Base-by-base conservation (phyloP, 1,140 invertebrate genomes). In the Anoplophora glabripennis region DNA sequence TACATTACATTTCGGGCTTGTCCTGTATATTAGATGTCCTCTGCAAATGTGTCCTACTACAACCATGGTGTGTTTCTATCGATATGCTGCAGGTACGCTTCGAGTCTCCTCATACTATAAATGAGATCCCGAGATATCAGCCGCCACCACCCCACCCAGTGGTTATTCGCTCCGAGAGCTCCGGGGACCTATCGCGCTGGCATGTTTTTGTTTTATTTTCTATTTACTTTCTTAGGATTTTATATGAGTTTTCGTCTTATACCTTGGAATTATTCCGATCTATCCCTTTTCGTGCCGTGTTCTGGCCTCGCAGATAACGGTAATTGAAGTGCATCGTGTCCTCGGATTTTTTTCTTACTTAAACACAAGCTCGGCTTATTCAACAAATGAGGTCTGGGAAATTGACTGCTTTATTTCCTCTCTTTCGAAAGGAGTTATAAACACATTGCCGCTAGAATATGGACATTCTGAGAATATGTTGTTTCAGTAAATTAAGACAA, bases 151-250 rank as follows among this genome's bases (percentile, higher is more conserved):
- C 17, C 40, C 18, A 55, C 33, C 40, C 35, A 21, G 33, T 10
- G 28, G 41, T 15, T 55, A 44, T 55, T 41, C 41, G 36, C 37
- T 40, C 36, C 14, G 49, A 35, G 33, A 52, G 36, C 57, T 46
- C 57, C 4, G 5, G 57, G 51, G 51, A 54, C 49, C 57, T 48
- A 59, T 59, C 51, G 41, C 33, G 18, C 57, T 34, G 51, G n/a
- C 57, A 53, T 59, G 57, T 53, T 59, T 59, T 59, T 59, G 57
- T 59, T 54, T 59, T 59, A 59, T 59, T 59, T 59, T 59, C 57
- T 59, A 59, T 59, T 59, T 54, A 59, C 49, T 59, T 44, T 53
- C 35, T 18, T 53, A 38, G 57, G 57, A 59, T 59, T 54, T 59
- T 59, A 59, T 59, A 48, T 47, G 57, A 59, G 49, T 59, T 54